Conservation (phyloP, 2,113 vertebrate genomes). For the Pagrus major region DNA sequence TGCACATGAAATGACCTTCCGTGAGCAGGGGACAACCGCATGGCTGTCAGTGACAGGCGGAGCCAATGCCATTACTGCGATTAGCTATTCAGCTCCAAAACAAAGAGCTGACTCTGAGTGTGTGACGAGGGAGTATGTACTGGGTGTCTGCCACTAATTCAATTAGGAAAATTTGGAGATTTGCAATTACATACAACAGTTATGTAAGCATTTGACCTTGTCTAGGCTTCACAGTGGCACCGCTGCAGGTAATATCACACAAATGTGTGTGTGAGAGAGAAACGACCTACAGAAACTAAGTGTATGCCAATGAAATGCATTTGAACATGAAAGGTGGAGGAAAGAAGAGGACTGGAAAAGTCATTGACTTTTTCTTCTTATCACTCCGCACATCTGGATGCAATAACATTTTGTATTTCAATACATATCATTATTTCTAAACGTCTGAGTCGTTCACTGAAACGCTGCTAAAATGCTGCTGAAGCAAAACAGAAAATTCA, state of each 20-base stretch:
- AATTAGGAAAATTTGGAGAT: conserved; percentile 53
- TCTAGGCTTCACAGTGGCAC: conserved; percentile 14
- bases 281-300: conserved; percentile 16
- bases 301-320: conserved; percentile 21
- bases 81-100: conserved; percentile 61
- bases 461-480: conserved; percentile 17
- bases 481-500: conserved; percentile 33
- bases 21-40: conserved; percentile 20
- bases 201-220: conserved; percentile 63
- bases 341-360: not conserved
- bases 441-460: conserved; percentile 6
- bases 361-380: not conserved
- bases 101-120: conserved; percentile 47
- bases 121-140: conserved; percentile 22
- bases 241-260: conserved; percentile 13
- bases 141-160: conserved; percentile 57
- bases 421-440: conserved; percentile 31
- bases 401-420: conserved; percentile 19
- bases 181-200: conserved; percentile 53
- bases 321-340: conserved; percentile 16
- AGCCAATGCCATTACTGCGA: conserved; percentile 61
- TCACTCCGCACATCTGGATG: not conserved
- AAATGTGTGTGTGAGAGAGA: conserved; percentile 27
- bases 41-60: conserved; percentile 43
- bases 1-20: conserved; percentile 63